Conservation (phyloP, 2,888 invertebrate genomes). For the Protodeltote pygarga region DNA sequence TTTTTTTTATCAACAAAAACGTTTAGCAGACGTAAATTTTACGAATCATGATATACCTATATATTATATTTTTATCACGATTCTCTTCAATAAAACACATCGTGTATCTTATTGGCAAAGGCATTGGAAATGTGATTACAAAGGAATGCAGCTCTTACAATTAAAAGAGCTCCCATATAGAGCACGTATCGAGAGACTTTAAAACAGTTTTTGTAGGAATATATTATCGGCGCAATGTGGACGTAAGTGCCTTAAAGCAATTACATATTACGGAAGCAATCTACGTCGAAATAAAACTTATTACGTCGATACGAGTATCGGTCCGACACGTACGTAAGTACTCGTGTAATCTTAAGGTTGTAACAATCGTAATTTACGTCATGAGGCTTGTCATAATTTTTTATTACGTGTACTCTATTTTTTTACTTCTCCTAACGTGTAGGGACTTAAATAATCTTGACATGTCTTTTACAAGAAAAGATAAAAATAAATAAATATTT, state of each 20-base stretch:
- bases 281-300: slow-evolving; percentile 64
- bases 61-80: slow-evolving; percentile 38
- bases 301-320: slow-evolving; percentile 57
- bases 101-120: slow-evolving; percentile 19
- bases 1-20: slow-evolving; percentile 33
- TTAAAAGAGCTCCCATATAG: slow-evolving; percentile 39
- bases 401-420: slow-evolving; percentile 33
- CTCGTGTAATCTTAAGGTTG: slow-evolving; percentile 57
- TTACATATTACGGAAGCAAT: slow-evolving; percentile 74
- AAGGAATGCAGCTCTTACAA: slow-evolving; percentile 33
- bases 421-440: too few relatives aligned
- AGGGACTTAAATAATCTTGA: too few relatives aligned
- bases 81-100: slow-evolving; percentile 27
- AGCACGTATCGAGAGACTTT: slow-evolving; percentile 19
- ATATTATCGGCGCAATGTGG: slow-evolving; percentile 48
- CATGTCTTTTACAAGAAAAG: too few relatives aligned
- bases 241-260: slow-evolving; percentile 55
- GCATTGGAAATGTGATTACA: slow-evolving; percentile 35
- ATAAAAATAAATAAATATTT: too few relatives aligned
- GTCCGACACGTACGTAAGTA: slow-evolving; percentile 55
- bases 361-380: slow-evolving; percentile 62
- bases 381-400: slow-evolving; percentile 46
- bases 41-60: slow-evolving; percentile 17
- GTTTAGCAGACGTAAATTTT: slow-evolving; percentile 14
- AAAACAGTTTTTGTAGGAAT: slow-evolving; percentile 54